Conservation (phyloP, 2,888 invertebrate species). For the Tetranychus truncatus region DNA sequence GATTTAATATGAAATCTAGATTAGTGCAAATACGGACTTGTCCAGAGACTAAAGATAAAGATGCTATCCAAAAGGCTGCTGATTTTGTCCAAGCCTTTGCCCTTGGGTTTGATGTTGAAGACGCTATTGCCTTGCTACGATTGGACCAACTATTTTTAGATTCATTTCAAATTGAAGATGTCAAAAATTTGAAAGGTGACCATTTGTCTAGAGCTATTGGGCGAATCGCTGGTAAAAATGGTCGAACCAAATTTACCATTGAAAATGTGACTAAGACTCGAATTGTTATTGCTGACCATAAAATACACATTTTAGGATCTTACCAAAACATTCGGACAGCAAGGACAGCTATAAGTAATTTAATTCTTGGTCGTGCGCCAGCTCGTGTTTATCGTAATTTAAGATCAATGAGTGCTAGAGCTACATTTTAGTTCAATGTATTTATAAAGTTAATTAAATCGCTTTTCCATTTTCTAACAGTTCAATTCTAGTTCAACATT, state of each 20-base stretch:
- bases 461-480: too few relatives aligned
- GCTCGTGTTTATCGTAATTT: constrained; percentile 6
- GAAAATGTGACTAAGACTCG: constrained; percentile 97
- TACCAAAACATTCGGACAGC: constrained; percentile 90
- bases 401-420: neutral
- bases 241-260: constrained; percentile 89
- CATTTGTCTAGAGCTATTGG: constrained; percentile 89
- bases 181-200: constrained; percentile 83
- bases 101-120: constrained; percentile 88
- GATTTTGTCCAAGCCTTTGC: constrained; percentile 95
- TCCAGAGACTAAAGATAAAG: constrained; percentile 58
- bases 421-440: too few relatives aligned
- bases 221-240: constrained; percentile 90
- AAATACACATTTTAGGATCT: constrained; percentile 90
- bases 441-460: too few relatives aligned
- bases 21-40: constrained; percentile 64
- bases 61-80: constrained; percentile 84
- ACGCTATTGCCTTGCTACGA: constrained; percentile 77
- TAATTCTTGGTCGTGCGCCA: constrained; percentile 53
- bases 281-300: constrained; percentile 86
- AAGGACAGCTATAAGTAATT: constrained; percentile 77
- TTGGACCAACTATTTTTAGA: constrained; percentile 93
- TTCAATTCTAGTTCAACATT: too few relatives aligned
- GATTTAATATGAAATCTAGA: constrained; percentile 75
- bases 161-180: constrained; percentile 84